Percentiles rank a stretch among this genome's conserved stretches.
These are phyloP conservation scores for Psittacara wagleri DNA, from an alignment of 2,113 vertebrate genomes.

Conservation along the genomic window DNA sequence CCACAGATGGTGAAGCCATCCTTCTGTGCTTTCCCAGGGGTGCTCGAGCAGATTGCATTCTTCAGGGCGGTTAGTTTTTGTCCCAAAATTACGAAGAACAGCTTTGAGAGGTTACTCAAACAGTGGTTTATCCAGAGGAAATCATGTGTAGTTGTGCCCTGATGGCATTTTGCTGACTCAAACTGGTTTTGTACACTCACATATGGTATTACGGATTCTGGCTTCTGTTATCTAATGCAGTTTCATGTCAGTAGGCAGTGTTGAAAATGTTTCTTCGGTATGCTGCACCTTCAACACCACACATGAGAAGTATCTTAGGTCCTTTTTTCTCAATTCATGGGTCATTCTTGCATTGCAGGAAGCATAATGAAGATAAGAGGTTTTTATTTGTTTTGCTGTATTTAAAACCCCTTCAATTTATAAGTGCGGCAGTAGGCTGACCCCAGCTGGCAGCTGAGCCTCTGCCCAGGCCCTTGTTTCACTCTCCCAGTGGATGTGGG, in stretches of 20 bases:
- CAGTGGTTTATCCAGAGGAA: neutral
- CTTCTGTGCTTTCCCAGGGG: neutral
- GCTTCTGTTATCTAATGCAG: neutral
- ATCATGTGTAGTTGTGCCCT: neutral
- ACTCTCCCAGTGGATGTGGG: too few relatives aligned
- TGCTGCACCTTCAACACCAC: neutral
- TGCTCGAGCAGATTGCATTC: neutral
- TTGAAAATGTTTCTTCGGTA: neutral
- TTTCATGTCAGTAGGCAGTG: neutral
- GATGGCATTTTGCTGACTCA: neutral
- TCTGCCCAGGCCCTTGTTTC: neutral
- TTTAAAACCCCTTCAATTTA: neutral
- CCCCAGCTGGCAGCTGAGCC: neutral
- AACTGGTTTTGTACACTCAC: neutral
- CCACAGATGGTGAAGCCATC: neutral
- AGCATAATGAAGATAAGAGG: fast-evolving
- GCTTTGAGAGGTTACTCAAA: neutral
- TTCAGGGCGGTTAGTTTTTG: neutral
- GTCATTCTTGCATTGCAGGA: neutral
- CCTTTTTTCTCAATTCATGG: neutral
- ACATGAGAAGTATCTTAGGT: neutral
- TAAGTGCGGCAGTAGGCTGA: neutral
- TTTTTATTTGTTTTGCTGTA: neutral
- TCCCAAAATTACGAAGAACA: neutral
- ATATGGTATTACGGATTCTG: neutral